These are phyloP conservation scores for Butastur rufipennis DNA, from an alignment of 2,113 vertebrate species.

Conservation along the genomic window DNA sequence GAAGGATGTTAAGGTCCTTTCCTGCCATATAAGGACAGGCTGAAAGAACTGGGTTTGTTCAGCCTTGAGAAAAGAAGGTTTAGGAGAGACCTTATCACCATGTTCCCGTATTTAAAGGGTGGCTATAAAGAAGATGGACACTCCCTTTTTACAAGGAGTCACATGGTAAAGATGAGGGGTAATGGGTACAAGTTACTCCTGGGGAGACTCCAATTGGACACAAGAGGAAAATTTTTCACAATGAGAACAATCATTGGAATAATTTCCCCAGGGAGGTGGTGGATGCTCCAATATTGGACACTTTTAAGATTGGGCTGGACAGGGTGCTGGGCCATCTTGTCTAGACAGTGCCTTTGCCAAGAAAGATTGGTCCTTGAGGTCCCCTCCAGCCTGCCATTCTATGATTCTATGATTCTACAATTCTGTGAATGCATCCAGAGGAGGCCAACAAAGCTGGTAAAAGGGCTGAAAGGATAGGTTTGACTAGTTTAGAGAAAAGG, in stretches of 20 bases:
- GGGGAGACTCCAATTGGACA: not conserved
- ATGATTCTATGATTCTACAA: not conserved
- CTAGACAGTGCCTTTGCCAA: not conserved
- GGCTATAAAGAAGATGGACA: not conserved
- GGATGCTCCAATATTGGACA: not conserved
- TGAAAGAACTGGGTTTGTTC: not conserved
- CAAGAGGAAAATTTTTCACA: not conserved
- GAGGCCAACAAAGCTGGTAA: not conserved
- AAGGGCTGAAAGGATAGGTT: not conserved
- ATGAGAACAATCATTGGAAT: not conserved
- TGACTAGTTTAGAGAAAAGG: not conserved
- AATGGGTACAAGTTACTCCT: not conserved
- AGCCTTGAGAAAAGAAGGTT: not conserved
- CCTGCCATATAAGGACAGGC: not conserved
- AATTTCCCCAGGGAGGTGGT: not conserved
- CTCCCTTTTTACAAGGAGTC: not conserved
- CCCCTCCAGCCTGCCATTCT: not conserved
- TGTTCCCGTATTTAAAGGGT: not conserved
- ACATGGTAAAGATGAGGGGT: fast-evolving
- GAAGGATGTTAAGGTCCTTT: not conserved
- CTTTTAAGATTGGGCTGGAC: not conserved
- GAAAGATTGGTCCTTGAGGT: not conserved
- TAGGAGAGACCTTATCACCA: not conserved
- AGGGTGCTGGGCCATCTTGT: no score
- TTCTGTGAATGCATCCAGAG: not conserved